Evolutionary conservation across 2,113 vertebrate species (phyloP).

Genomic region (Arothron firmamentum): DNA sequence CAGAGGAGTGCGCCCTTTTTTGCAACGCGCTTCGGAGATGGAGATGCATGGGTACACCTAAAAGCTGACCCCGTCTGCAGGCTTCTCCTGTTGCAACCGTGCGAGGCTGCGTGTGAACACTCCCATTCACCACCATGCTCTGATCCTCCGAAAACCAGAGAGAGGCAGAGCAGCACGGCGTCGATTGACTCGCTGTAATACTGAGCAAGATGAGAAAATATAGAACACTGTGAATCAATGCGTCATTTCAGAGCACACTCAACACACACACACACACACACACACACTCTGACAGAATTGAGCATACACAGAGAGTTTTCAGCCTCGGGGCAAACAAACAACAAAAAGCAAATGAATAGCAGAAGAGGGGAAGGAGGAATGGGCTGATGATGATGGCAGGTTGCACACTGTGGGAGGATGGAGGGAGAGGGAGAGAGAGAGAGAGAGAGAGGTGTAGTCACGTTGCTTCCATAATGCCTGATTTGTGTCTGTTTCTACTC

Average conservation of each 20-base stretch:
- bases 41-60: neutral
- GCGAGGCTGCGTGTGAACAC: conserved; percentile 53
- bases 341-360: conserved; percentile 62
- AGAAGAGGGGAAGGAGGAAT: conserved; percentile 41
- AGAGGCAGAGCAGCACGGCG: conserved; percentile 46
- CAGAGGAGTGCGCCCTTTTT: conserved; percentile 8
- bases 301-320: conserved; percentile 38
- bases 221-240: conserved; percentile 71
- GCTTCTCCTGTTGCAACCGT: conserved; percentile 26
- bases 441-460: conserved; percentile 40
- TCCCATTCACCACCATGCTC: conserved; percentile 58
- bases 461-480: conserved; percentile 53
- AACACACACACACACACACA: conserved; percentile 37
- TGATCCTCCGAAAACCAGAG: conserved; percentile 37
- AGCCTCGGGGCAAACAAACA: conserved; percentile 63
- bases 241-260: conserved; percentile 61
- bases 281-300: conserved; percentile 16
- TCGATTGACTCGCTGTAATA: conserved; percentile 68
- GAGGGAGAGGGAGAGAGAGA: conserved; percentile 49
- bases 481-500: conserved; percentile 61
- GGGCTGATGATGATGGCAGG: conserved; percentile 51
- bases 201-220: conserved; percentile 71
- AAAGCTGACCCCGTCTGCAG: conserved; percentile 12
- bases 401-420: conserved; percentile 43
- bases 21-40: too few relatives aligned